Evolutionary conservation across 2,888 invertebrate genomes (phyloP).

Genomic region (Mylabris sibirica): DNA sequence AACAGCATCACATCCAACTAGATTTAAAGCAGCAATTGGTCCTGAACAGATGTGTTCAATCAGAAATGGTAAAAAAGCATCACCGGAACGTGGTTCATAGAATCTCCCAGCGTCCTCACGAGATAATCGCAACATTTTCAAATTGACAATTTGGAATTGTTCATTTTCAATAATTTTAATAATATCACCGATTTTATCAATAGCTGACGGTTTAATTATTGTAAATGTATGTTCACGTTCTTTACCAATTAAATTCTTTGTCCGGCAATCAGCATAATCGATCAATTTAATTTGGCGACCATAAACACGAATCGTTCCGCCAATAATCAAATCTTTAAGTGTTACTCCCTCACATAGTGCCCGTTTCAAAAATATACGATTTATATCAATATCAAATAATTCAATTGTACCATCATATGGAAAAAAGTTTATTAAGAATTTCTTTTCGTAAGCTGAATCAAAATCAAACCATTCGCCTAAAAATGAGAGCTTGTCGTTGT

Average conservation of each 20-base stretch:
- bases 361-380: constrained; percentile 65
- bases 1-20: constrained; percentile 76
- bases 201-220: constrained; percentile 77
- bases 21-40: constrained; percentile 74
- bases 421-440: constrained; percentile 80
- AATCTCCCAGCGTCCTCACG: constrained; percentile 72
- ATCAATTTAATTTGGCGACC: constrained; percentile 77
- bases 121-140: constrained; percentile 76
- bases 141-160: constrained; percentile 63
- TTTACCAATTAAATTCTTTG: constrained; percentile 69
- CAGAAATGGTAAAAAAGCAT: constrained; percentile 70
- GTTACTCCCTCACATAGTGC: constrained; percentile 72
- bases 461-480: constrained; percentile 89
- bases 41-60: constrained; percentile 73
- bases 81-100: constrained; percentile 66
- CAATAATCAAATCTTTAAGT: constrained; percentile 75
- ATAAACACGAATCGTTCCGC: constrained; percentile 73
- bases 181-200: constrained; percentile 77
- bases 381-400: constrained; percentile 63
- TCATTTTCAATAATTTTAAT: constrained; percentile 71
- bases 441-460: constrained; percentile 75
- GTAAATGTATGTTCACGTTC: constrained; percentile 77
- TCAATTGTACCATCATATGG: constrained; percentile 81
- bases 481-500: constrained; percentile 68
- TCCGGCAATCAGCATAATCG: constrained; percentile 75